Conservation (phyloP, 2,888 invertebrate species). For the Lepetodrilus schrolli region DNA sequence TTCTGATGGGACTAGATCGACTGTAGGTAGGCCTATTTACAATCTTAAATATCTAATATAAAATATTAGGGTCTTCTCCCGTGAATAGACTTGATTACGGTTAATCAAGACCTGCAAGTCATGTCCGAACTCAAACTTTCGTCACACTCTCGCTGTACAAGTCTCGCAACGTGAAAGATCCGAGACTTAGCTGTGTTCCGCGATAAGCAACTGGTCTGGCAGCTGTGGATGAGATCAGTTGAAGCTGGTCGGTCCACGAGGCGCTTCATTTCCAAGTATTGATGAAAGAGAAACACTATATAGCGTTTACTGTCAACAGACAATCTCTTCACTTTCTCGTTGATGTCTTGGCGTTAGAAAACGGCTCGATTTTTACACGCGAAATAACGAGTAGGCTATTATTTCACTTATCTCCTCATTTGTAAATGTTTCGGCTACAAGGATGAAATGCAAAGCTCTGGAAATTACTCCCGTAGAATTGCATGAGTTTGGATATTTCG, state of each 20-base stretch:
- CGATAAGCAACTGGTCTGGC: not conserved
- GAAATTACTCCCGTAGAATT: not conserved
- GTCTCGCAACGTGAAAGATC: not conserved
- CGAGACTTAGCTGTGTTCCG: not conserved
- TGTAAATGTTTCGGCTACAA: conserved; percentile 18
- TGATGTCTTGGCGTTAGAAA: not conserved
- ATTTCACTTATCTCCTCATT: conserved; percentile 11
- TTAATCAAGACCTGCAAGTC: too few species aligned
- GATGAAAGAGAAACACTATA: not conserved
- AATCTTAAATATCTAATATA: too few species aligned
- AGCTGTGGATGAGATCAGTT: not conserved
- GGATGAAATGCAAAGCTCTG: not conserved
- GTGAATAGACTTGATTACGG: too few species aligned
- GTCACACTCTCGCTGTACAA: too few species aligned
- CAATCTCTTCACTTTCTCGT: not conserved
- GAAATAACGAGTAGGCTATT: not conserved
- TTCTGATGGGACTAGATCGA: too few species aligned
- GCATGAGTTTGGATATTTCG: too few species aligned
- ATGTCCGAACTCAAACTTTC: too few species aligned
- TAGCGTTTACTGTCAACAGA: conserved; percentile 9
- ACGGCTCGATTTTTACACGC: not conserved
- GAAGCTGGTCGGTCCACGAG: not conserved
- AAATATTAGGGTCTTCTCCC: too few species aligned
- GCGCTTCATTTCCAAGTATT: not conserved
- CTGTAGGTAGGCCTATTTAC: too few species aligned